Base-by-base conservation (phyloP, 2,113 vertebrate genomes). In the Ceyx margarethae region DNA sequence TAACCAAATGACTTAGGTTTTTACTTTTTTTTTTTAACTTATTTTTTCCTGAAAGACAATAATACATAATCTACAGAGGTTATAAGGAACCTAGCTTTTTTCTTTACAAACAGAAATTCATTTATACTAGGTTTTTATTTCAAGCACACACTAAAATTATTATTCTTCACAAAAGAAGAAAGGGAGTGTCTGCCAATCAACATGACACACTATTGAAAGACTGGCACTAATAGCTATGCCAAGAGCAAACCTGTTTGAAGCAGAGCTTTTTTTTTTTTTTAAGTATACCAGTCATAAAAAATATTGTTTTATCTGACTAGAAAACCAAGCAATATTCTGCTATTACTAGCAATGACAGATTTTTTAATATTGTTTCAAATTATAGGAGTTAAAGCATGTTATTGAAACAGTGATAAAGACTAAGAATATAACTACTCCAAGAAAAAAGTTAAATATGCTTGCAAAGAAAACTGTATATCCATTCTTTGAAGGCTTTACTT, bases 151-250 rank as follows among this genome's bases (percentile, higher is more conserved):
- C 92, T 97, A 97, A 98, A 99, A 98, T 98, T 98, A 98, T 97
- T 95, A 95, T 98, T 98, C 98, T 97, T 97, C 95, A 97, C 96
- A 97, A 98, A 97, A 97, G 91, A 97, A 94, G 97, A 98, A 98
- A 98, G 97, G 97, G 98, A 98, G 91, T 97, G 91, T 88, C 98
- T 98, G 98, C 98, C 98, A 98, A 98, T 99, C 98, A 99, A 97
- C 95, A 85, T 94, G 97, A 97, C 87, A 95, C 45, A 97, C 97
- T 95, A 95, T 96, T 97, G 96, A 98, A 98, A 97, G 95, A 97
- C 95, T 92, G 96, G 96, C 79, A 98, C 97, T 98, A 97, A 96
- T 94, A 97, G 96, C 97, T 95, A 96, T 97, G 98, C 98, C 98
- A 97, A 98, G 96, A 97, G 96, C 83, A 97, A 98, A 97, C 96